Percentiles rank a stretch among this genome's conserved stretches.
Conservation (phyloP, 2,113 vertebrate genomes). For the Euleptes europaea region DNA sequence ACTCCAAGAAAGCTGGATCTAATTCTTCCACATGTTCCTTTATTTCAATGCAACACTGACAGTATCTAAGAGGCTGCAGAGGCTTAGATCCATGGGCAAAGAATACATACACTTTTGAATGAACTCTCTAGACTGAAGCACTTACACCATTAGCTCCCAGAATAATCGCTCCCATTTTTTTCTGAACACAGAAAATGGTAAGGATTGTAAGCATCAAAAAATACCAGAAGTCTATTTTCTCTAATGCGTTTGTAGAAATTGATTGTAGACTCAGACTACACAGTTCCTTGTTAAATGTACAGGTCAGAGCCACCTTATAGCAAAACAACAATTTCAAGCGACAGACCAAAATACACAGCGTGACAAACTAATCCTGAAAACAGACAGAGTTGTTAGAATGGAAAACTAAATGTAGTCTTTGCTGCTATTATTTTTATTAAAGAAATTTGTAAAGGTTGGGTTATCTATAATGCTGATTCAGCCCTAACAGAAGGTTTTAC, state of each 20-base stretch:
- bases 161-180: background rate
- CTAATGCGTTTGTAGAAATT: background rate
- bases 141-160: background rate
- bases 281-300: background rate
- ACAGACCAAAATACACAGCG: constrained; percentile 3
- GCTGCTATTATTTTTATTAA: constrained; percentile 3
- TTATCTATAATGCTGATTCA: background rate
- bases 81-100: background rate
- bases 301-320: constrained; percentile 7
- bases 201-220: background rate
- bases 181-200: background rate
- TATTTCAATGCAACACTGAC: background rate
- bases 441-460: background rate
- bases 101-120: background rate
- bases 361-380: background rate
- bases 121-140: background rate
- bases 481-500: background rate
- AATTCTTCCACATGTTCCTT: background rate
- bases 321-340: constrained; percentile 28
- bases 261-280: background rate
- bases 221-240: background rate
- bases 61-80: background rate
- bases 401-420: background rate
- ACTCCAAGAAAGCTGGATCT: background rate
- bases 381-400: constrained; percentile 9